A percentile compares a stretch with the other conserved stretches of the same genome.
Evolutionary conservation across 2,797 vertebrate genomes (phyloP).

Genomic region (Nannoperca australis): DNA sequence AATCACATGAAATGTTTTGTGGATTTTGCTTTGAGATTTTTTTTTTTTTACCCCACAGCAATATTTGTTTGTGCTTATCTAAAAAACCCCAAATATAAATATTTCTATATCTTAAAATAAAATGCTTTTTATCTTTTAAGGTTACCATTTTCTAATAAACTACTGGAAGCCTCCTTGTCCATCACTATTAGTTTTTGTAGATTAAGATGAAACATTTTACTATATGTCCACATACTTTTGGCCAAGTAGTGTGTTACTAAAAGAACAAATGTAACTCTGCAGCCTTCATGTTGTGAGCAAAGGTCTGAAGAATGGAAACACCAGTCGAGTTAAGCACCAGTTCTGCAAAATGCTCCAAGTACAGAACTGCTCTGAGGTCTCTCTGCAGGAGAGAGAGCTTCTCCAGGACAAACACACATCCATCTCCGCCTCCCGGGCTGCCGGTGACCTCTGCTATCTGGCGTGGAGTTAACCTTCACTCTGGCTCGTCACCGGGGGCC

Average conservation of each 20-base stretch:
- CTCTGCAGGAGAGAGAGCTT: conserved; percentile 39
- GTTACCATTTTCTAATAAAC: neutral
- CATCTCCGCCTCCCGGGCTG: conserved; percentile 66
- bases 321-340: neutral
- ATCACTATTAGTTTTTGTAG: neutral
- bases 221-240: neutral
- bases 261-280: neutral
- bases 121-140: neutral
- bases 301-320: neutral
- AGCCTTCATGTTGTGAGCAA: neutral
- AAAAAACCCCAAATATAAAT: too few relatives aligned
- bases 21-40: neutral
- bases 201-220: neutral
- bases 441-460: conserved; percentile 77
- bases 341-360: neutral
- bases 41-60: too few relatives aligned
- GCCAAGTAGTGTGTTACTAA: neutral
- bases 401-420: conserved; percentile 80
- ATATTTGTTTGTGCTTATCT: neutral
- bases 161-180: too few relatives aligned
- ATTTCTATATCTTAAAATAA: too few relatives aligned
- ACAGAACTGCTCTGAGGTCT: conserved; percentile 37
- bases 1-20: neutral
- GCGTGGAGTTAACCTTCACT: conserved; percentile 68
- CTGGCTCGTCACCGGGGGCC: conserved; percentile 72